Percentiles rank a stretch among this genome's conserved stretches.
These are phyloP conservation scores for Hermaeophaga mercurialis DNA, from an alignment of 2,888 invertebrate species.

Conservation along the genomic window DNA sequence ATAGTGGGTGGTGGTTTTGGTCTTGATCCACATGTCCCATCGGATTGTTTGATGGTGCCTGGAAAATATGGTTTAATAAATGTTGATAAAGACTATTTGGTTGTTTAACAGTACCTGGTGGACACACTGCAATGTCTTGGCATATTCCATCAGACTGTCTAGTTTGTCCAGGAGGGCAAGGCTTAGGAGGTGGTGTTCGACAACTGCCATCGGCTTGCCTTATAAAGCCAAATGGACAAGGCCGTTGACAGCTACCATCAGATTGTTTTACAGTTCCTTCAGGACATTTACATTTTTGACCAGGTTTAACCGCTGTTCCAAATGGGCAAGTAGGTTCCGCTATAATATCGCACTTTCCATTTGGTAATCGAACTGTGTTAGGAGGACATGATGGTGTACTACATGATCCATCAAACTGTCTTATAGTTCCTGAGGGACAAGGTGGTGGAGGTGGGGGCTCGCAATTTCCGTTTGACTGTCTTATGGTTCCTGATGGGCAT, in stretches of 20 bases:
- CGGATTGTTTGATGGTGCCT: constrained; percentile 24
- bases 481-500: constrained; percentile 23
- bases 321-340: constrained; percentile 23
- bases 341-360: constrained; percentile 6
- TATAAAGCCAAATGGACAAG: constrained; percentile 30
- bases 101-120: constrained; percentile 21
- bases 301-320: constrained; percentile 6
- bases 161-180: constrained; percentile 11
- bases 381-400: constrained; percentile 7
- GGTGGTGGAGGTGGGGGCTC: constrained; percentile 12
- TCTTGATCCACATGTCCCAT: constrained; percentile 22
- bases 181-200: constrained; percentile 28
- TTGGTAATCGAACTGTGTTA: constrained; percentile 6
- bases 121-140: constrained; percentile 12
- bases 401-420: constrained; percentile 11
- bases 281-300: constrained; percentile 22
- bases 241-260: constrained; percentile 20
- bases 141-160: constrained; percentile 15
- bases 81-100: constrained; percentile 28
- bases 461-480: constrained; percentile 17
- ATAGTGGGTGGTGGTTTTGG: constrained; percentile 17
- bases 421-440: constrained; percentile 31
- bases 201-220: constrained; percentile 23
- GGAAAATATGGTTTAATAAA: constrained; percentile 26
- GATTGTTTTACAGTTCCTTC: constrained; percentile 18